phyloP scores from a whole-genome alignment of 1,140 invertebrate genomes.

The Solen grandis region DNA sequence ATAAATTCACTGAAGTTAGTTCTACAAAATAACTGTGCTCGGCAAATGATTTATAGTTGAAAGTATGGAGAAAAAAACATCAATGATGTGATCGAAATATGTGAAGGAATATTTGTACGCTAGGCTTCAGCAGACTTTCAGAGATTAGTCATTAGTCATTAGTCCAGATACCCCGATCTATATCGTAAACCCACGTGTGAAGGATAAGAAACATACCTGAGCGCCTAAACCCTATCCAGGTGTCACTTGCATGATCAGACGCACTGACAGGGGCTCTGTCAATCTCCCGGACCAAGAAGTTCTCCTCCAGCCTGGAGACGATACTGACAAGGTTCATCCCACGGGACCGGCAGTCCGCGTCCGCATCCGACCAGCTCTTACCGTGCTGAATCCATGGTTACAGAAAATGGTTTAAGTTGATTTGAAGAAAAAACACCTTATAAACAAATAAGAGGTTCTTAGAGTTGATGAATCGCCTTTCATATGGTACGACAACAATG shows the following conservation, averaged over 20 bases:
- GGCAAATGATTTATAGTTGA: neutral
- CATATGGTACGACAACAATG: neutral
- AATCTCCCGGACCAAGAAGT: neutral
- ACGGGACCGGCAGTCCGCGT: neutral
- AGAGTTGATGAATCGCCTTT: neutral
- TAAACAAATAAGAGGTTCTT: neutral
- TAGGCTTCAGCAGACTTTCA: neutral
- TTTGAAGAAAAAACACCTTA: too few relatives aligned
- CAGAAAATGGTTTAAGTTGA: too few relatives aligned
- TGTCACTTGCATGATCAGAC: neutral
- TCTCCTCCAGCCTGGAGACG: neutral
- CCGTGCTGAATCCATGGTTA: neutral
- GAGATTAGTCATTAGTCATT: neutral
- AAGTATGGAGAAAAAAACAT: neutral
- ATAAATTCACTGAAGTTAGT: too few relatives aligned
- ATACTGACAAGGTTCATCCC: slow-evolving; percentile 47
- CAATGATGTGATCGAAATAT: neutral
- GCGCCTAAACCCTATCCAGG: slow-evolving; percentile 42
- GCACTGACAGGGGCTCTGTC: neutral
- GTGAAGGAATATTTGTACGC: too few relatives aligned
- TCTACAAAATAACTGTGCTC: neutral
- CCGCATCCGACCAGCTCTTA: slow-evolving; percentile 8
- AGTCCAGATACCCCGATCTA: neutral
- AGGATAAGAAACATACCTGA: slow-evolving; percentile 14
- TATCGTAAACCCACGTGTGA: neutral